Conservation (phyloP, 2,888 invertebrate species). For the Ligdia adustata region DNA sequence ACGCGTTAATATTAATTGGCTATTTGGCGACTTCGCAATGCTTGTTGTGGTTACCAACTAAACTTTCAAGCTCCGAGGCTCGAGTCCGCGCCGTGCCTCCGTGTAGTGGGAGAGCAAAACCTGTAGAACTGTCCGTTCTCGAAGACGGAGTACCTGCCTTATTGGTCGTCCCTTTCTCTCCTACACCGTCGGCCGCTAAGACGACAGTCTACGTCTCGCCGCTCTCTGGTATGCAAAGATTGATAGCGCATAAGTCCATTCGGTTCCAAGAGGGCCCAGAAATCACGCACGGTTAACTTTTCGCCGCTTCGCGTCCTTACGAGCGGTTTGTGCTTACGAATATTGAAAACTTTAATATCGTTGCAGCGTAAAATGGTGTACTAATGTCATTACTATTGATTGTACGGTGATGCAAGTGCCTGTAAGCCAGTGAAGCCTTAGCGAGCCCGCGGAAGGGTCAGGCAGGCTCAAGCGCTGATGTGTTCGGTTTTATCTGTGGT, state of each 20-base stretch:
- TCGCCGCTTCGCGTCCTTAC: constrained; percentile 81
- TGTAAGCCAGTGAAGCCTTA: constrained; percentile 68
- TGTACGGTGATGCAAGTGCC: constrained; percentile 49
- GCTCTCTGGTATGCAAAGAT: constrained; percentile 83
- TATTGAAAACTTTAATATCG: constrained; percentile 53
- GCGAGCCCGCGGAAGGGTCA: constrained; percentile 25
- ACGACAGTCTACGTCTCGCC: constrained; percentile 70
- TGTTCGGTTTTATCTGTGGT: constrained; percentile 53
- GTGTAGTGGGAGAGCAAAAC: constrained; percentile 83
- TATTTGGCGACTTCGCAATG: constrained; percentile 56
- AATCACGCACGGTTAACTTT: constrained; percentile 83
- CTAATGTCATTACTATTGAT: constrained; percentile 67
- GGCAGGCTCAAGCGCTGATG: constrained; percentile 45
- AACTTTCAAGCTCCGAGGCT: constrained; percentile 76
- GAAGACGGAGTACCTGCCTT: constrained; percentile 74
- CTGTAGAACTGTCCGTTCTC: constrained; percentile 81
- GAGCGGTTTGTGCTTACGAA: constrained; percentile 61
- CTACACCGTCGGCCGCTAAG: constrained; percentile 46
- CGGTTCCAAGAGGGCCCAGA: constrained; percentile 80
- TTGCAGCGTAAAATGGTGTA: constrained; percentile 40
- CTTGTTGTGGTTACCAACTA: constrained; percentile 68
- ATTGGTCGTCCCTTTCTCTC: constrained; percentile 73
- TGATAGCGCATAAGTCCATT: constrained; percentile 84
- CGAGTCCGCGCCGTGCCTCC: constrained; percentile 77
- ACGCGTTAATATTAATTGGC: constrained; percentile 32